Evolutionary conservation across 2,888 invertebrate genomes (phyloP).

Genomic region (Patella ulyssiponensis): DNA sequence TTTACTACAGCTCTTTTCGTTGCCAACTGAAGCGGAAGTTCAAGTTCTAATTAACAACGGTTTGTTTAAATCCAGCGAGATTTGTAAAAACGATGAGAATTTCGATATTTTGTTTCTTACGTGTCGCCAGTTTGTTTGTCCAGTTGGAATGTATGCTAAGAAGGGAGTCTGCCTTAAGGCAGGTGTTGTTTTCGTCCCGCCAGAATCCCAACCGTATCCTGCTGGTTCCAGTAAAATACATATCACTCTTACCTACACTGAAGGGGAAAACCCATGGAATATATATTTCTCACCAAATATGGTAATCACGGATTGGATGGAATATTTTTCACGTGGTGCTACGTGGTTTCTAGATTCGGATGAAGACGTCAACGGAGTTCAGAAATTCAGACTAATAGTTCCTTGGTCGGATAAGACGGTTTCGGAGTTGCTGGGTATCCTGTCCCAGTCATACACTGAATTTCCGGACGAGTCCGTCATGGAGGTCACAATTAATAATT

Average conservation of each 20-base stretch:
- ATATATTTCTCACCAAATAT: no score
- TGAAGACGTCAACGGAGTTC: neutral
- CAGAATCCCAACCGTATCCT: neutral
- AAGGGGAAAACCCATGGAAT: neutral
- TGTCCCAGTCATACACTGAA: neutral
- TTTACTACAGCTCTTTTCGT: neutral
- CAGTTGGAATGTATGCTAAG: neutral
- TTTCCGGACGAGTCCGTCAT: neutral
- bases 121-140: neutral
- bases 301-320: no score
- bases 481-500: neutral
- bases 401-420: neutral
- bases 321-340: neutral
- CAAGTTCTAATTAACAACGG: neutral
- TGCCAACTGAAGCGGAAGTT: neutral
- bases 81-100: conserved; percentile 2
- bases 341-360: neutral
- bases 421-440: neutral
- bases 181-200: neutral
- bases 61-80: neutral
- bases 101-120: neutral
- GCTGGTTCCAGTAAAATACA: neutral
- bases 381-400: neutral
- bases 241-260: neutral
- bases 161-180: neutral